Evolutionary conservation across 1,140 invertebrate species (phyloP), one percentile per base, ranked within the genome.

Genomic region (Drosophila leontia): DNA sequence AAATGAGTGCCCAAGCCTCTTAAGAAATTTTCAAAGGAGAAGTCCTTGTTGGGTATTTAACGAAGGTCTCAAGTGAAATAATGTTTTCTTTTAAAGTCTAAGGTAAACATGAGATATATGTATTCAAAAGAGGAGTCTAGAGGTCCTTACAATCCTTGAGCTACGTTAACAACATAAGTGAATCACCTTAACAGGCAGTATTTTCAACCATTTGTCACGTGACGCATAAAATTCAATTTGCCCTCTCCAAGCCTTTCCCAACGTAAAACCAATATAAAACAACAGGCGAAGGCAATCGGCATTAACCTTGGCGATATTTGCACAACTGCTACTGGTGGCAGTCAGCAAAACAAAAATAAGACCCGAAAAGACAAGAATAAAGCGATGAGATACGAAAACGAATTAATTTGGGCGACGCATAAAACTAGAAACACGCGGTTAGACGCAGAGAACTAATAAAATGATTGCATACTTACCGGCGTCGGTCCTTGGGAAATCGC

Each of bases 281-380:
- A 75, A 55, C 37, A 61, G 57, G 12, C 55, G 45, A 53, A 39
- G 51, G 51, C 75, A 78, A 51, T 81, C 68, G 77, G 41, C 77
- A 77, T 72, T 85, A 72, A 85, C 82, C 81, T 84, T 83, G 68
- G 55, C n/a, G 48, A 68, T 77, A 51, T 83, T 85, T 85, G 65
- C 71, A 41, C 81, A 83, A 77, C 61, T 83, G 70, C 45, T 60
- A 72, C 61, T 83, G 69, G 37, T 60, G 70, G 23, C 45, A 37
- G 61, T 72, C 57, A 45, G 26, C 34, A 60, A 77, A 59, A 56
- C 48, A 23, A 53, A 77, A 60, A 68, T 50, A 60, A 60, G 71
- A 42, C 45, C 17, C 17, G 29, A 60, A 50, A n/a, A 47, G 45
- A 56, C 53, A 56, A 56, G 29, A 47, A 67, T 44, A 59, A 60